Conservation (phyloP, 2,888 invertebrate genomes). For the Oxyteleia sp. region DNA sequence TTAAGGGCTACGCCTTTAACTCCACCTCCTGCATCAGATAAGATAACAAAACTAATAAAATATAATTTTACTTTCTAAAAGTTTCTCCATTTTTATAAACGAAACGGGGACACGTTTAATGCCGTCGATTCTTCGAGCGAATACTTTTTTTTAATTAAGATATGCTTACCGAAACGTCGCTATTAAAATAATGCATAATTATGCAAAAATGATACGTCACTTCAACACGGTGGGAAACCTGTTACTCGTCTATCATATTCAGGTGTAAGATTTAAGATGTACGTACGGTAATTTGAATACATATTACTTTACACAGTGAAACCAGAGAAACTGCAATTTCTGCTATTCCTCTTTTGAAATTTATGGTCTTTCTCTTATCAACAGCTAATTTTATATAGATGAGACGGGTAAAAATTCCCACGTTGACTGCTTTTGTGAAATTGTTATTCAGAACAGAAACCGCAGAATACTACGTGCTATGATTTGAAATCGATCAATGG, state of each 20-base stretch:
- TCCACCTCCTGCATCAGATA: constrained; percentile 58
- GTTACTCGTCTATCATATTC: background rate
- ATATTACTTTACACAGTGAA: background rate
- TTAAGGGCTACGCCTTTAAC: constrained; percentile 58
- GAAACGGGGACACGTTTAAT: background rate
- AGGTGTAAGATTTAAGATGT: background rate
- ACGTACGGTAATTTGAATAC: background rate
- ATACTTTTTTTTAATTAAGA: no score
- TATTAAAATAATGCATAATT: no score
- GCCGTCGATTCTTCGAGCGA: no score
- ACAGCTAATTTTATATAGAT: background rate
- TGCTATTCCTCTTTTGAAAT: background rate
- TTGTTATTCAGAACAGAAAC: no score
- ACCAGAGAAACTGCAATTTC: background rate
- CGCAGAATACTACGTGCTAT: no score
- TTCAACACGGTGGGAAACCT: background rate
- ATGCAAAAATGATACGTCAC: background rate
- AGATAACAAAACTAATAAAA: constrained; percentile 55
- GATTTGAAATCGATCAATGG: no score
- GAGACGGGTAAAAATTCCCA: background rate
- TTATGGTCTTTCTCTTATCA: constrained; percentile 8
- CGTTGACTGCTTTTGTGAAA: no score
- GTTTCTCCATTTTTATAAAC: no score
- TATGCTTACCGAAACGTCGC: no score
- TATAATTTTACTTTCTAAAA: constrained; percentile 51